Evolutionary conservation across 2,113 vertebrate genomes (phyloP), one percentile per base, ranked within the genome.

Genomic region (Acanthisitta chloris): DNA sequence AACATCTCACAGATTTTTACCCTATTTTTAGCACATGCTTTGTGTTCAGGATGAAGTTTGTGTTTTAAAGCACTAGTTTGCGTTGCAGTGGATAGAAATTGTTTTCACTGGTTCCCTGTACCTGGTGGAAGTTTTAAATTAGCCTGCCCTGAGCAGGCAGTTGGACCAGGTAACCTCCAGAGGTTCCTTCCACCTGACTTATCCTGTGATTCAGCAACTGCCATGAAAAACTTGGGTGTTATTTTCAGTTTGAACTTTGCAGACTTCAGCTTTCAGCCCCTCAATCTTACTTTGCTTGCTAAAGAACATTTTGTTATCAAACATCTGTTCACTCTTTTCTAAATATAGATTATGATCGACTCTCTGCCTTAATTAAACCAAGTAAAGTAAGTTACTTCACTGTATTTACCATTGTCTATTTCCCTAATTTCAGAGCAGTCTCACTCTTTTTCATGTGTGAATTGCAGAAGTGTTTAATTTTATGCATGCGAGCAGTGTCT

Each of bases 281-380:
- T 78, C 21, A 23, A 42, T 66, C 54, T 91, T 59, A 26, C 78
- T 84, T 76, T 51, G 73, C 78, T 87, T 91, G 34, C 92, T 74
- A 7, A 94, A 79, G 87, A 93, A 59, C 57, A 29, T 40, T 38
- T 67, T 77, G 79, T 71, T 51, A 67, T 12, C 70, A 49, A 95
- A 95, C 92, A 96, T 85, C 93, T 97, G 95, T 81, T 96, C 65
- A 6, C 51, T 55, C 16, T 71, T 94, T 81, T 67, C 78, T 64
- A 79, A 89, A 94, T 55, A 78, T 55, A 76, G 51, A 46, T 51
- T 51, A 5, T 13, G 49, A 45, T 65, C 52, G 26, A 71, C 19
- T 45, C 36, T 55, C 72, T 61, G 62, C 69, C 72, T 91, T 48
- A 84, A 66, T 42, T 33, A 76, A 54, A 73, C 54, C 54, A 65